Evolutionary conservation across 2,888 invertebrate species (phyloP), one percentile per base, ranked within the genome.

Genomic region (Isoperla grammatica): DNA sequence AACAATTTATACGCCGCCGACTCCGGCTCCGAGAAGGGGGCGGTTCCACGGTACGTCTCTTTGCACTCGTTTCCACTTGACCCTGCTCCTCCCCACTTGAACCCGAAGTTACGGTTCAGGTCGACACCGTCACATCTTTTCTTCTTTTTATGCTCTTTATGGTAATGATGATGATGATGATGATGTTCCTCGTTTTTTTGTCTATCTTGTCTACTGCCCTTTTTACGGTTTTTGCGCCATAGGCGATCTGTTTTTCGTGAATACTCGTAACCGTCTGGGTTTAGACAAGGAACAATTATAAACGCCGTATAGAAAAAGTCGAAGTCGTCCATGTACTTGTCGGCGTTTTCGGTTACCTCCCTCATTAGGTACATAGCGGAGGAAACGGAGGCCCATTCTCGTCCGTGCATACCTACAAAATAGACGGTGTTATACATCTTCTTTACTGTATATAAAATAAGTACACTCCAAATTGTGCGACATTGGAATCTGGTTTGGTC

Each of bases 241-340:
- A 93, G 77, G 50, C 94, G 80, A 23, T 62, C 62, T 59, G 29
- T 29, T 4, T 68, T 69, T 72, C 91, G 90, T 0, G 90, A 86
- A 73, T 89, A 90, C 69, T 88, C 91, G 71, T 95, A 95, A 1
- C 95, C 92, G 71, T 95, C 90, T 6, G 91, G 91, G 73, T 91
- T 90, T 60, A 86, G 73, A 13, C 90, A 81, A 9, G 90, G 87
- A 8, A 88, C 76, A 56, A 91, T 78, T 69, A 87, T 87, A 68
- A 84, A 87, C 69, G 94, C 84, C 46, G 75, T 74, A 35, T 69
- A 68, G 23, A 74, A 71, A 15, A 76, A 66, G 23, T 76, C 66
- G 29, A 6, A 4, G 29, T 6, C 8, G 29, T 78, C 79, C 0
- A 79, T 77, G 0, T 88, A 80, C 65, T 81, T 79, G 2, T 88